These are phyloP conservation scores for Myrmecobius fasciatus DNA, from an alignment of 2,113 vertebrate genomes.

Conservation along the genomic window DNA sequence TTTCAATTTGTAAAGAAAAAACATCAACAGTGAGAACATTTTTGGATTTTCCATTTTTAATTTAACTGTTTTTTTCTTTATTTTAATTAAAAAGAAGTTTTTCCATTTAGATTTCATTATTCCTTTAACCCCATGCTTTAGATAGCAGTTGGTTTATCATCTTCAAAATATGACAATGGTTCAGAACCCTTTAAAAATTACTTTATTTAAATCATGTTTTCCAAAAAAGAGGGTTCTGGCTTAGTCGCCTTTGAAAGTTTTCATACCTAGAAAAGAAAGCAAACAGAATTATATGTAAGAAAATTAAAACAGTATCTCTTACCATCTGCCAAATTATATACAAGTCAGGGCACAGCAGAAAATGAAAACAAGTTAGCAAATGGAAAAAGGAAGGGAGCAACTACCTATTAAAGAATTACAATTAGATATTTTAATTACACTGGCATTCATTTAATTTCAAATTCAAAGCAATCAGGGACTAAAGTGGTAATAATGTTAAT, in stretches of 20 bases:
- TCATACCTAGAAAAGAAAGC: constrained; percentile 90
- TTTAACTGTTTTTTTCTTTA: constrained; percentile 70
- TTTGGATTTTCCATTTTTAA: constrained; percentile 78
- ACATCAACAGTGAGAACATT: constrained; percentile 41
- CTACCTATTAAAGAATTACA: not conserved
- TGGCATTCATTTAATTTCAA: not conserved
- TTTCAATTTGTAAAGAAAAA: not conserved
- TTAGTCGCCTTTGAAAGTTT: constrained; percentile 95
- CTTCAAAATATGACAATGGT: constrained; percentile 63
- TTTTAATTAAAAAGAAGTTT: constrained; percentile 69
- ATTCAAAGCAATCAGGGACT: not conserved
- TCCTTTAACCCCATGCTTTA: constrained; percentile 52
- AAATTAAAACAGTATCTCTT: constrained; percentile 47
- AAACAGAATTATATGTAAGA: constrained; percentile 43
- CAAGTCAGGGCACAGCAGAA: constrained; percentile 24
- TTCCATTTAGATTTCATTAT: constrained; percentile 68
- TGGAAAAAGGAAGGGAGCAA: not conserved
- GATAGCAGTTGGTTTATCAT: constrained; percentile 42
- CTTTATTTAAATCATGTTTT: constrained; percentile 85
- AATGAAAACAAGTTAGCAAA: constrained; percentile 36
- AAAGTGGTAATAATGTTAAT: not conserved
- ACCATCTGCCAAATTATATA: constrained; percentile 33
- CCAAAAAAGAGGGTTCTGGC: constrained; percentile 97
- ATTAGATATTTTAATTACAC: not conserved
- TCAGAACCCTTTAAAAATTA: constrained; percentile 67